A percentile compares a stretch with the other conserved stretches of the same genome.
These are phyloP conservation scores for Acrocera orbiculus DNA, from an alignment of 2,888 invertebrate species.

Conservation along the genomic window DNA sequence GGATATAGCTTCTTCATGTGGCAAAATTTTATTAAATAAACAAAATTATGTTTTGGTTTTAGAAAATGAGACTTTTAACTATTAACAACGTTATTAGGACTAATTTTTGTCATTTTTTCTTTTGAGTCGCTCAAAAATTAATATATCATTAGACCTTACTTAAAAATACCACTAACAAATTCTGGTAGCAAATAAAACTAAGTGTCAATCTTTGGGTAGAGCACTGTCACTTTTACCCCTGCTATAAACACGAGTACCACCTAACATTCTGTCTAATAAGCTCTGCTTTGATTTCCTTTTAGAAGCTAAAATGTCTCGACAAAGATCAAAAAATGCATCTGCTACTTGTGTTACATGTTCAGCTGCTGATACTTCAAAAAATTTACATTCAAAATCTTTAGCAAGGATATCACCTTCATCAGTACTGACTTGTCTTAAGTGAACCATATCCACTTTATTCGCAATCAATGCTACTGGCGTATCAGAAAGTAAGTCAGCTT, in stretches of 20 bases:
- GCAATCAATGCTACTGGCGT: conserved; percentile 72
- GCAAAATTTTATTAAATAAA: too few relatives aligned
- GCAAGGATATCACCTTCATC: conserved; percentile 81
- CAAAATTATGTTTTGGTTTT: too few relatives aligned
- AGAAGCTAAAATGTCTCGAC: conserved; percentile 61
- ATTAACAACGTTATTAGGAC: too few relatives aligned
- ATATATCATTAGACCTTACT: too few relatives aligned
- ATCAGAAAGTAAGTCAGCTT: conserved; percentile 48
- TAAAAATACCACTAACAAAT: too few relatives aligned
- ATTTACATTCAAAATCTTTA: conserved; percentile 74
- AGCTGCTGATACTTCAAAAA: conserved; percentile 74
- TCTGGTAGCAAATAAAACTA: too few relatives aligned
- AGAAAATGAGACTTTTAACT: too few relatives aligned
- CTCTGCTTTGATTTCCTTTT: conserved; percentile 73
- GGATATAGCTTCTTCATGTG: too few relatives aligned
- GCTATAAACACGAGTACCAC: conserved; percentile 56
- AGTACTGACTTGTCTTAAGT: conserved; percentile 67
- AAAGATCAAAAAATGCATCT: conserved; percentile 69
- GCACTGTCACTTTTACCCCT: conserved; percentile 81
- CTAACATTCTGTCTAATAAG: conserved; percentile 64
- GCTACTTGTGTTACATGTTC: conserved; percentile 74
- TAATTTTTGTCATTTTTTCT: too few relatives aligned
- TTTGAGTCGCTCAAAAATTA: too few relatives aligned
- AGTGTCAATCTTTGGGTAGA: conserved; percentile 66
- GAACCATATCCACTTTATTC: conserved; percentile 83